A percentile compares a stretch with the other conserved stretches of the same genome.
Evolutionary conservation across 1,140 invertebrate species (phyloP).

Genomic region (Papilio helenus): DNA sequence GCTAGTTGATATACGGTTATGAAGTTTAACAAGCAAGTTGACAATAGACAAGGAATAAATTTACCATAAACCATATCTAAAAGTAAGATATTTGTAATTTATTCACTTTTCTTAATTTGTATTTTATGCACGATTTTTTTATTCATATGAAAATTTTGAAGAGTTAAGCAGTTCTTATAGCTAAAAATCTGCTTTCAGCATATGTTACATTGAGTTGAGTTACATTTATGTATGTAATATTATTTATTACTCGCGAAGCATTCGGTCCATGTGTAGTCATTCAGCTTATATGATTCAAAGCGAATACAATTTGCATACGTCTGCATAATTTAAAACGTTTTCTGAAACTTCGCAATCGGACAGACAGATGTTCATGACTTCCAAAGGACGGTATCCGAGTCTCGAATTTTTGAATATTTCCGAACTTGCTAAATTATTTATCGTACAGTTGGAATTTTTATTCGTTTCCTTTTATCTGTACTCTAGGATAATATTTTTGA

Average conservation of each 20-base stretch:
- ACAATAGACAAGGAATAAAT: not conserved
- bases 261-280: slow-evolving; percentile 18
- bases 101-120: too few species aligned
- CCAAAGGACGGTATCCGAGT: not conserved
- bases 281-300: slow-evolving; percentile 49
- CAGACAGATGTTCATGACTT: slow-evolving; percentile 31
- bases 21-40: slow-evolving; percentile 5
- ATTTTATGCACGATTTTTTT: too few species aligned
- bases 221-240: too few species aligned
- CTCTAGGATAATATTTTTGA: not conserved
- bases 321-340: slow-evolving; percentile 61
- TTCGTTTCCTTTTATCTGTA: slow-evolving; percentile 12
- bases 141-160: too few species aligned
- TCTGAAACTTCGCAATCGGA: slow-evolving; percentile 47
- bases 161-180: too few species aligned
- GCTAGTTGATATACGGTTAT: slow-evolving; percentile 16
- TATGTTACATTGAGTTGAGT: not conserved
- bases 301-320: slow-evolving; percentile 61
- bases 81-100: too few species aligned
- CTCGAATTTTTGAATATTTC: slow-evolving; percentile 9
- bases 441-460: slow-evolving; percentile 6
- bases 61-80: too few species aligned
- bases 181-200: not conserved
- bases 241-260: slow-evolving; percentile 6
- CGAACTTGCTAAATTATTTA: slow-evolving; percentile 24